These are phyloP conservation scores for Troglohyphantes excavatus DNA, from an alignment of 2,888 invertebrate species.

Conservation along the genomic window DNA sequence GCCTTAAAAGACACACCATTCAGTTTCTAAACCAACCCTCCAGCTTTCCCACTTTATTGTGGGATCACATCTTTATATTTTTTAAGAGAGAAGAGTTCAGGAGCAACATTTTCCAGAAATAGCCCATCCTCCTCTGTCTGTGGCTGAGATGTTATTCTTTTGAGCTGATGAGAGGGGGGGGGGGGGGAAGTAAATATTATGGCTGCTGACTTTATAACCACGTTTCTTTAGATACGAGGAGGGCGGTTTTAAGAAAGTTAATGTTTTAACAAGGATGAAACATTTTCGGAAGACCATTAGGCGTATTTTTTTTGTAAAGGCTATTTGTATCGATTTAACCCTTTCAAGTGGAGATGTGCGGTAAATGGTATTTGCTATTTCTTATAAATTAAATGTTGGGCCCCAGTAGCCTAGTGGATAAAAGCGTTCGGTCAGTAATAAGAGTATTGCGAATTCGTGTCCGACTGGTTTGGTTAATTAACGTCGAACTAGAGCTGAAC, in stretches of 20 bases:
- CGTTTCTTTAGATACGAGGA: background rate
- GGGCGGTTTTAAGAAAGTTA: background rate
- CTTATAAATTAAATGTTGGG: no score
- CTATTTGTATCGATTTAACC: no score
- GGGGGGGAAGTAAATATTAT: constrained; percentile 42
- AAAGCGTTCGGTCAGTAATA: no score
- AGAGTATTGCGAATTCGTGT: no score
- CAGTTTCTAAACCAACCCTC: constrained; percentile 25
- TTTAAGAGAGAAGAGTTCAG: background rate
- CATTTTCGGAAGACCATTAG: background rate
- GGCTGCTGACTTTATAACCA: constrained; percentile 1
- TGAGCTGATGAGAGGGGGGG: background rate
- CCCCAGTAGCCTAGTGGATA: no score
- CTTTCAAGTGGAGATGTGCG: no score
- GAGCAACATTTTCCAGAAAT: constrained; percentile 33
- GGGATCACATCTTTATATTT: background rate
- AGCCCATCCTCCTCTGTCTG: background rate
- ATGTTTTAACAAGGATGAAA: background rate
- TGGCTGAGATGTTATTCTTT: constrained; percentile 21
- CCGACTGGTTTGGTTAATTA: no score
- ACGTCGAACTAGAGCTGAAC: no score
- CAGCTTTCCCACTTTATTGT: constrained; percentile 15
- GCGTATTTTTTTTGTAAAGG: no score
- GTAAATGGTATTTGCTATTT: no score
- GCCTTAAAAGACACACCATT: constrained; percentile 1